Evolutionary conservation across 2,113 vertebrate species (phyloP).

Genomic region (Emydocephalus ijimae): DNA sequence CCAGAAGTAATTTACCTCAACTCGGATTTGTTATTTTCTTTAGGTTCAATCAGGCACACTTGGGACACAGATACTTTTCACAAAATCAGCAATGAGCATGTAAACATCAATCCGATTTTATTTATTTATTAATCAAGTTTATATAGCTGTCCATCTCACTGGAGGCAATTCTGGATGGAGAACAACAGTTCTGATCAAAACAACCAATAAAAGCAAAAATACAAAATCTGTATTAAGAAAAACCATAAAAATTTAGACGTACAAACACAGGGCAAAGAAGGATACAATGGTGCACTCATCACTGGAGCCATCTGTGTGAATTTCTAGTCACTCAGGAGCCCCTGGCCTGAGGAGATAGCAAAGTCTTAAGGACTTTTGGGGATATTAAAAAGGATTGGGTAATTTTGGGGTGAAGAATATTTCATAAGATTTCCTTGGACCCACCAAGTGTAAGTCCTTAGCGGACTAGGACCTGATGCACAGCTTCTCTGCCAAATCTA

Average conservation of each 20-base stretch:
- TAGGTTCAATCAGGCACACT: background rate
- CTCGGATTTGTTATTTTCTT: background rate
- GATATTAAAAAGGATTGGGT: background rate
- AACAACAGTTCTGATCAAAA: background rate
- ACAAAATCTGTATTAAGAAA: background rate
- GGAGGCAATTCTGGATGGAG: background rate
- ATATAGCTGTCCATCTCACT: background rate
- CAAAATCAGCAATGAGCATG: background rate
- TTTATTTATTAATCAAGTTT: background rate
- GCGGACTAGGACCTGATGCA: background rate
- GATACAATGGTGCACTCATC: background rate
- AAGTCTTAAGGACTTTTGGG: background rate
- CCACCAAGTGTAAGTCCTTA: background rate
- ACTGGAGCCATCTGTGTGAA: background rate
- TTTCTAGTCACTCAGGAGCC: background rate
- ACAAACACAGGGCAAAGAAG: background rate
- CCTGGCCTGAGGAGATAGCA: background rate
- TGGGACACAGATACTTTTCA: background rate
- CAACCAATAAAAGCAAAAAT: background rate
- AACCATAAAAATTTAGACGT: background rate
- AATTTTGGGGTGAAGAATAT: background rate
- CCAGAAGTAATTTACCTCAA: background rate
- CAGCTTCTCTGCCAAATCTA: background rate
- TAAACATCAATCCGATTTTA: background rate
- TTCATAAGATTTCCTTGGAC: background rate